Evolutionary conservation across 2,797 vertebrate genomes (phyloP).

Genomic region (Labroides dimidiatus): DNA sequence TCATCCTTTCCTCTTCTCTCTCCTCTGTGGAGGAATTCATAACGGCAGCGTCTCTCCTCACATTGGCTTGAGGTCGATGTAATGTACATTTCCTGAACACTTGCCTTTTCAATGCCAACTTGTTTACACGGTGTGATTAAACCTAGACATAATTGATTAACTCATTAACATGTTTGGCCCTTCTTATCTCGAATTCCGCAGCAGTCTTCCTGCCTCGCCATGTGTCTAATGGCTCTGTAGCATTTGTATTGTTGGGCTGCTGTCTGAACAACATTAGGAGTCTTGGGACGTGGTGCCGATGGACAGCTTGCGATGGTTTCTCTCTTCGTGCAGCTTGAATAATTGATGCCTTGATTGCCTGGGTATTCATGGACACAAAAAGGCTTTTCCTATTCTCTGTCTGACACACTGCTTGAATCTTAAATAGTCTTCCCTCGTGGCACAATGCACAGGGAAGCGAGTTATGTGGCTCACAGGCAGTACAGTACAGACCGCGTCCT

Average conservation of each 20-base stretch:
- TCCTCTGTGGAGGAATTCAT: not conserved
- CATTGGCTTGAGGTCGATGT: not conserved
- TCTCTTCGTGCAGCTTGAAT: slow-evolving; percentile 73
- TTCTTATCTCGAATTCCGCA: slow-evolving; percentile 58
- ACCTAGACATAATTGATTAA: slow-evolving; percentile 47
- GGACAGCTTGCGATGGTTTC: slow-evolving; percentile 71
- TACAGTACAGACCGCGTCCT: slow-evolving; percentile 44
- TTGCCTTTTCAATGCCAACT: slow-evolving; percentile 27
- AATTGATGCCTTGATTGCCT: slow-evolving; percentile 82
- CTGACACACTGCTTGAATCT: slow-evolving; percentile 70
- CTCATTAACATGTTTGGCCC: slow-evolving; percentile 48
- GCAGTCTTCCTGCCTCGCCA: slow-evolving; percentile 20
- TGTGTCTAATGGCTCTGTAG: slow-evolving; percentile 57
- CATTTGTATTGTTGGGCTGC: slow-evolving; percentile 58
- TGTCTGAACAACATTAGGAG: slow-evolving; percentile 66
- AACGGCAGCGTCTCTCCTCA: not conserved
- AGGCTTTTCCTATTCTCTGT: slow-evolving; percentile 79
- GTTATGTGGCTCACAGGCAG: slow-evolving; percentile 48
- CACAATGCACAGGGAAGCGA: slow-evolving; percentile 43
- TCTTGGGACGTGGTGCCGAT: slow-evolving; percentile 64
- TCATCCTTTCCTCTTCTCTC: not conserved
- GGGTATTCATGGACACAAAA: slow-evolving; percentile 80
- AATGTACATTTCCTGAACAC: slow-evolving; percentile 11
- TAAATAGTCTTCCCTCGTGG: slow-evolving; percentile 67
- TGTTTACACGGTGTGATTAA: slow-evolving; percentile 61